Percentiles rank a stretch among this genome's conserved stretches.
phyloP scores from a whole-genome alignment of 23 tunicate genomes.

The Aplidium turbinatum region DNA sequence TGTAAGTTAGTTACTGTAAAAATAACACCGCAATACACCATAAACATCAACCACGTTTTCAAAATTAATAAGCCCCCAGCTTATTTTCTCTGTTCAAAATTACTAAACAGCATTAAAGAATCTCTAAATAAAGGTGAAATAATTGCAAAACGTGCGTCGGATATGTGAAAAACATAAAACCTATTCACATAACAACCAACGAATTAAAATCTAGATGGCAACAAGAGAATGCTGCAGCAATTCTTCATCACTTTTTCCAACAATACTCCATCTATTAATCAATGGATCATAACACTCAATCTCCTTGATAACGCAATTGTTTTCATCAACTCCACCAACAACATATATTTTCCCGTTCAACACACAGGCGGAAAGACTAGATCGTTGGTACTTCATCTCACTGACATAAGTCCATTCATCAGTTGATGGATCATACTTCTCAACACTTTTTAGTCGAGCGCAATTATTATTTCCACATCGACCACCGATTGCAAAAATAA shows the following conservation, averaged over 20 bases:
- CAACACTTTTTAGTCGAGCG: slow-evolving; percentile 5
- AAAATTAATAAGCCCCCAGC: no score
- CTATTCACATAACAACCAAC: no score
- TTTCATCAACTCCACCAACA: background rate
- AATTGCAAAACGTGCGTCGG: no score
- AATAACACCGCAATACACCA: no score
- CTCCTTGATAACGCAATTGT: background rate
- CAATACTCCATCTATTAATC: background rate
- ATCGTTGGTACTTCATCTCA: slow-evolving; percentile 7
- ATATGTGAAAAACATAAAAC: no score
- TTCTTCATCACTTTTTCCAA: background rate
- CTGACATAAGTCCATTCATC: slow-evolving; percentile 7
- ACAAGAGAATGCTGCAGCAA: background rate
- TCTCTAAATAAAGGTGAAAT: no score
- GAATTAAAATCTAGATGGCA: no score
- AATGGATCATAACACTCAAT: slow-evolving; percentile 9
- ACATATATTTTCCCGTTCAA: slow-evolving; percentile 11
- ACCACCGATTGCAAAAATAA: slow-evolving; percentile 16
- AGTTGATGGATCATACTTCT: slow-evolving; percentile 6
- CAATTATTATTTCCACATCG: background rate
- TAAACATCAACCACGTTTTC: no score
- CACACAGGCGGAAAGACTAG: background rate
- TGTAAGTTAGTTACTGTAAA: no score
- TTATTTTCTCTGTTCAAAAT: no score
- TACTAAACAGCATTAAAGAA: no score